Conservation (phyloP, 1,140 invertebrate species). For the Mya arenaria region DNA sequence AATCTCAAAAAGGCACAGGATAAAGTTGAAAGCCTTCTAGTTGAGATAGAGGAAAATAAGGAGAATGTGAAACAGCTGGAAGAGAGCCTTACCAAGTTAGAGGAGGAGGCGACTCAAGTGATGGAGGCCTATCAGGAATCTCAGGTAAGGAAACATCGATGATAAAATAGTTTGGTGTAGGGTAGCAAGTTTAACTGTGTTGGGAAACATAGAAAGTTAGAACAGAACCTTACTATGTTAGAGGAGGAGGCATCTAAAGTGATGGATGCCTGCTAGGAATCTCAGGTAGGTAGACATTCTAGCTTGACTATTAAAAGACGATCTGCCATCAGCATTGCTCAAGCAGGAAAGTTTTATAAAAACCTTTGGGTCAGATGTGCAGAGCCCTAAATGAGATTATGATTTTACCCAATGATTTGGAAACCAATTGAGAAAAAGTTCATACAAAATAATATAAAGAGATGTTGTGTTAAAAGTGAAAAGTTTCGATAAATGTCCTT, state of each 20-base stretch:
- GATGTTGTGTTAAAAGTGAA: no score
- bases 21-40: constrained; percentile 82
- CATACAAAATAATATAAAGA: no score
- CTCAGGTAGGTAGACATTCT: constrained; percentile 73
- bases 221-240: no score
- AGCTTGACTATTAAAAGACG: no score
- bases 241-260: constrained; percentile 68
- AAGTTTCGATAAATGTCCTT: no score
- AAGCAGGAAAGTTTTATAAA: no score
- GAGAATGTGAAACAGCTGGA: constrained; percentile 73
- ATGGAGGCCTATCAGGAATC: constrained; percentile 82
- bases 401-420: no score
- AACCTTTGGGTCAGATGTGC: no score
- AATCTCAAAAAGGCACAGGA: constrained; percentile 88
- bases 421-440: no score
- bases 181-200: background rate
- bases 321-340: no score
- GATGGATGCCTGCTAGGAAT: constrained; percentile 82
- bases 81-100: constrained; percentile 73
- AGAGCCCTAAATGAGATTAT: no score
- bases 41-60: constrained; percentile 77
- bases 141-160: constrained; percentile 69
- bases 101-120: constrained; percentile 79
- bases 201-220: background rate
- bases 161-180: background rate